Conservation (phyloP, 2,888 invertebrate species). For the Formica aserva region DNA sequence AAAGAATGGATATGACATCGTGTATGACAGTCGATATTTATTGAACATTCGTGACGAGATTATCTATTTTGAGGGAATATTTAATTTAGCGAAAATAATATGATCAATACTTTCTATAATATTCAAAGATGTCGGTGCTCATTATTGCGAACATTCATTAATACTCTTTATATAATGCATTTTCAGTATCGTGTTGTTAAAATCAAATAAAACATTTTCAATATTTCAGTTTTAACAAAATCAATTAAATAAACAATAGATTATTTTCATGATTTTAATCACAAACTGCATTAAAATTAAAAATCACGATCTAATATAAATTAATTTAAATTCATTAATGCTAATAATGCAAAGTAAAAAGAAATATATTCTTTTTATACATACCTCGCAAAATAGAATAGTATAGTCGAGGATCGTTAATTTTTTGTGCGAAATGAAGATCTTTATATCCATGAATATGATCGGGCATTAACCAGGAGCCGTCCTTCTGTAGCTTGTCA, state of each 20-base stretch:
- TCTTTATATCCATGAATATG: conserved; percentile 58
- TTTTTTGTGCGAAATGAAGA: conserved; percentile 56
- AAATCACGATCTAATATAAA: neutral
- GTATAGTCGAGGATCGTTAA: conserved; percentile 56
- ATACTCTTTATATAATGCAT: neutral
- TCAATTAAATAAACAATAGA: neutral
- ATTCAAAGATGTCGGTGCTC: conserved; percentile 24
- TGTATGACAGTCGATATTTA: conserved; percentile 15
- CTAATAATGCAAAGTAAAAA: neutral
- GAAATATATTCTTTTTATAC: neutral
- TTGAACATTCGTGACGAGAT: neutral
- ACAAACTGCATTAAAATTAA: neutral
- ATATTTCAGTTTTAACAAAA: conserved; percentile 7
- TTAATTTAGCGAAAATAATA: conserved; percentile 46
- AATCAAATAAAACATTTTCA: neutral
- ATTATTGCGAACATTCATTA: neutral
- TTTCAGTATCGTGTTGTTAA: neutral
- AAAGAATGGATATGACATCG: conserved; percentile 16
- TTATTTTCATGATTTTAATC: neutral
- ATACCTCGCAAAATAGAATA: conserved; percentile 60
- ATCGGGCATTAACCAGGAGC: conserved; percentile 59
- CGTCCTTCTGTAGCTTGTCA: conserved; percentile 63
- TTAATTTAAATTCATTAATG: neutral
- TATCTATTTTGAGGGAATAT: conserved; percentile 28
- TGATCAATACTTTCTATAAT: conserved; percentile 27